Base-by-base conservation (phyloP, 2,113 vertebrate species). In the Phrynosoma platyrhinos region DNA sequence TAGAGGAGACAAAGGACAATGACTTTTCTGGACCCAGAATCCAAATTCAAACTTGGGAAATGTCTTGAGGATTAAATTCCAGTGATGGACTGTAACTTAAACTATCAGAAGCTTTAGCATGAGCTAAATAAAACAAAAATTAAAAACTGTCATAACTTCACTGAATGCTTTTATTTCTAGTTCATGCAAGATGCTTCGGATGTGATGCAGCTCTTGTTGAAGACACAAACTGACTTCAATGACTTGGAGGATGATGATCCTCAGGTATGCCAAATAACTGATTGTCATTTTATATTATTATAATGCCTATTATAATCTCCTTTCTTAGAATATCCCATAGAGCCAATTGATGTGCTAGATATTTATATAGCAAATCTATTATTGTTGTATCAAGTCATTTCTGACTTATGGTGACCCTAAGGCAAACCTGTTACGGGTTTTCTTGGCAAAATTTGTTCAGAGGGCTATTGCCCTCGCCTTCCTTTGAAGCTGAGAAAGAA, bases 171-270 rank as follows among this genome's bases (percentile, higher is more conserved):
- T 64, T 81, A 88, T 91, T 47, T 91, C 64, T 93, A 99, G 99
- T 99, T 99, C 94, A 99, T 99, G 98, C 98, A 98, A 47, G 99
- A 99, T n/a, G 99, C 99, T 9, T 98, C 99, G 0, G 99, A 98
- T 47, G 99, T 99, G 89, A 99, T 99, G 99, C 98, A 99, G 91
- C 96, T 99, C 1, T 96, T 99, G 62, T 21, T 99, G 89, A 99
- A 99, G 93, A 99, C 99, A 30, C 99, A 99, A 86, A 99, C 99
- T 0, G 98, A 99, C 95, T 99, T 99, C 93, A 99, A 96, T 76
- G 98, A 99, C 85, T 95, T 99, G 95, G 99, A 99, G 69, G 99
- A 99, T 8, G 99, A 99, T 1, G 99, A 99, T 68, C 99, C 99
- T 74, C 99, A 99, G 98, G 99, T 99, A 87, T 87, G 79, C 84